Percentiles rank a stretch among this genome's conserved stretches.
phyloP scores from a whole-genome alignment of 2,888 invertebrate species.

The Tethea ocularis region DNA sequence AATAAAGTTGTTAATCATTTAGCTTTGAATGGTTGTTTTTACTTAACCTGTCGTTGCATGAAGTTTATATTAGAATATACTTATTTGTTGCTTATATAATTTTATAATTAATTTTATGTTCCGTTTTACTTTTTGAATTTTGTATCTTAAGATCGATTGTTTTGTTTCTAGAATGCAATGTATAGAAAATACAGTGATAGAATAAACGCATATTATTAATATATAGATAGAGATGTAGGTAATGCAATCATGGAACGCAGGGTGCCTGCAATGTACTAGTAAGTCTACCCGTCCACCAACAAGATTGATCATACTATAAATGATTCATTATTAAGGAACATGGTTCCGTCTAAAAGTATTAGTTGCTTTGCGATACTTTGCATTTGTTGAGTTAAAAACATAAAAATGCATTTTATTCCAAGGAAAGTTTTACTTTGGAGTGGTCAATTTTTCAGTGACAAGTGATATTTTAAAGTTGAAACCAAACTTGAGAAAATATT shows the following conservation, averaged over 20 bases:
- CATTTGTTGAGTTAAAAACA: neutral
- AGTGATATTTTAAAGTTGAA: slow-evolving; percentile 54
- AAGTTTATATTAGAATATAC: slow-evolving; percentile 49
- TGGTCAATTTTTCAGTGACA: slow-evolving; percentile 2
- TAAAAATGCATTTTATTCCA: neutral
- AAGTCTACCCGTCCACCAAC: neutral
- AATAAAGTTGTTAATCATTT: slow-evolving; percentile 65
- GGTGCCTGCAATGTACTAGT: neutral
- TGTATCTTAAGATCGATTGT: slow-evolving; percentile 14
- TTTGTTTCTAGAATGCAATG: slow-evolving; percentile 32
- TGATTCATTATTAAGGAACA: neutral
- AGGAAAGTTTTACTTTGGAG: neutral
- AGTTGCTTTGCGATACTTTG: neutral
- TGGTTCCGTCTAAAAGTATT: neutral
- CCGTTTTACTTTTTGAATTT: slow-evolving; percentile 41
- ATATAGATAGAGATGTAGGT: slow-evolving; percentile 27
- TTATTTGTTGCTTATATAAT: slow-evolving; percentile 58
- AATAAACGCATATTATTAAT: slow-evolving; percentile 22
- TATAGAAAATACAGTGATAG: slow-evolving; percentile 32
- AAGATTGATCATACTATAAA: neutral
- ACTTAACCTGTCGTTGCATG: slow-evolving; percentile 45
- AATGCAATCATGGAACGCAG: slow-evolving; percentile 16
- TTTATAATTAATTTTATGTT: slow-evolving; percentile 52
- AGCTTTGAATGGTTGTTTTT: slow-evolving; percentile 56
- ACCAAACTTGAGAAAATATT: slow-evolving; percentile 45